These are phyloP conservation scores for Oopsacas minuta DNA, from an alignment of 37 sponge, comb jelly and placozoan genomes.

Conservation along the genomic window DNA sequence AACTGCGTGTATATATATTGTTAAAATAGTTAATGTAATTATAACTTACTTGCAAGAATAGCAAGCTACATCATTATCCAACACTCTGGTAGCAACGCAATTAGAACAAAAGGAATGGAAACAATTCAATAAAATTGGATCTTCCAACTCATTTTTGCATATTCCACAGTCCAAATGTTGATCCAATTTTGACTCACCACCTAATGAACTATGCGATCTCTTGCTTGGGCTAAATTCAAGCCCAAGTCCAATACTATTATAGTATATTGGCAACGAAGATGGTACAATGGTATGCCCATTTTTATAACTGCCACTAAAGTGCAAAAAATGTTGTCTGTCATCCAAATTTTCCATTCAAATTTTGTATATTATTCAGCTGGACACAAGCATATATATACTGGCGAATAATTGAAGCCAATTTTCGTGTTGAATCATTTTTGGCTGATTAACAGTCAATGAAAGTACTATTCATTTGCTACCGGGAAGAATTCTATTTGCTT, in stretches of 20 bases:
- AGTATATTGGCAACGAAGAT: not conserved
- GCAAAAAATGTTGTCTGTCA: not conserved
- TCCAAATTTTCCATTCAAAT: not conserved
- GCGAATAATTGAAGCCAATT: not conserved
- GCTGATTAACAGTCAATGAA: not conserved
- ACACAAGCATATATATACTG: not conserved
- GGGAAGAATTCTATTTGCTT: not conserved
- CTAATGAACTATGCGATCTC: not conserved
- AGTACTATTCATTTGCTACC: not conserved
- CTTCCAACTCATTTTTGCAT: not conserved
- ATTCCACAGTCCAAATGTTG: not conserved
- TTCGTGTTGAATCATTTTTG: not conserved
- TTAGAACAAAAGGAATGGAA: conserved; percentile 13
- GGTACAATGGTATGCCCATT: not conserved
- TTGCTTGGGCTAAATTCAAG: not conserved
- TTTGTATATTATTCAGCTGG: not conserved
- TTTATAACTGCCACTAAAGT: not conserved
- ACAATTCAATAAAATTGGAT: not conserved
- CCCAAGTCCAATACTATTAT: conserved; percentile 6
- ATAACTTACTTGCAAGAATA: not conserved
- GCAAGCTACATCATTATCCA: not conserved
- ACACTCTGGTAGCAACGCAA: not conserved
- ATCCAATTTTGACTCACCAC: not conserved
- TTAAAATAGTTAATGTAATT: too few species aligned
- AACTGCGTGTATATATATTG: too few species aligned